Evolutionary conservation across 2,888 invertebrate genomes (phyloP).

Genomic region (Heliothis peltigera): DNA sequence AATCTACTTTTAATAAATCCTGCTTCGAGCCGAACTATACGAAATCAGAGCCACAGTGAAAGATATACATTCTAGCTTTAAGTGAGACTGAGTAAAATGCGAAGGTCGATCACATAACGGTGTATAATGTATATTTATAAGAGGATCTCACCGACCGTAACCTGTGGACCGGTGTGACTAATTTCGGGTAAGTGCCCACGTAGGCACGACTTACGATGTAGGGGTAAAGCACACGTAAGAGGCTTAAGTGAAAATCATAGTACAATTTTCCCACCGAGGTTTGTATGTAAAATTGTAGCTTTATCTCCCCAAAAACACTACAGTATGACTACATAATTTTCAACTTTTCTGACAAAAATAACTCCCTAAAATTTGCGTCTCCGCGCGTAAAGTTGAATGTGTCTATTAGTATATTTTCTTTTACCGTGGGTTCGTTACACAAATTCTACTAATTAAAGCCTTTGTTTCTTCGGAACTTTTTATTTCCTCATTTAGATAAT

Average conservation of each 20-base stretch:
- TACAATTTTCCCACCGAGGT: constrained; percentile 67
- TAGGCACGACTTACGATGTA: constrained; percentile 69
- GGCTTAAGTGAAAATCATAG: constrained; percentile 75
- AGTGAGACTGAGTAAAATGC: constrained; percentile 53
- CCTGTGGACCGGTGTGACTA: constrained; percentile 70
- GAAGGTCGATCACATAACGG: constrained; percentile 54
- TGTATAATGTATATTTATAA: constrained; percentile 67
- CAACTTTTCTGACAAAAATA: constrained; percentile 18
- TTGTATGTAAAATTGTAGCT: constrained; percentile 59
- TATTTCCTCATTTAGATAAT: constrained; percentile 56
- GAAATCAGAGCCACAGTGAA: constrained; percentile 15
- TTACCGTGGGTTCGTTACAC: constrained; percentile 35
- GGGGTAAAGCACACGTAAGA: constrained; percentile 70
- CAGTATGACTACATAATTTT: constrained; percentile 29
- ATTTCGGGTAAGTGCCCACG: constrained; percentile 77
- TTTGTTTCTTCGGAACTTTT: constrained; percentile 55
- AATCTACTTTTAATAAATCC: background rate
- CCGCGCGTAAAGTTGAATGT: constrained; percentile 24
- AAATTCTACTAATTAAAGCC: constrained; percentile 56
- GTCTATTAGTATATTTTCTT: constrained; percentile 45
- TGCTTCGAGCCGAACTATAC: constrained; percentile 9
- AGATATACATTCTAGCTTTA: constrained; percentile 32
- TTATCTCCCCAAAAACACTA: constrained; percentile 42
- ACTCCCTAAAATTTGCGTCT: constrained; percentile 10
- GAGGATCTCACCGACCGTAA: constrained; percentile 60